phyloP scores from a whole-genome alignment of 2,113 vertebrate species.

The human region DNA sequence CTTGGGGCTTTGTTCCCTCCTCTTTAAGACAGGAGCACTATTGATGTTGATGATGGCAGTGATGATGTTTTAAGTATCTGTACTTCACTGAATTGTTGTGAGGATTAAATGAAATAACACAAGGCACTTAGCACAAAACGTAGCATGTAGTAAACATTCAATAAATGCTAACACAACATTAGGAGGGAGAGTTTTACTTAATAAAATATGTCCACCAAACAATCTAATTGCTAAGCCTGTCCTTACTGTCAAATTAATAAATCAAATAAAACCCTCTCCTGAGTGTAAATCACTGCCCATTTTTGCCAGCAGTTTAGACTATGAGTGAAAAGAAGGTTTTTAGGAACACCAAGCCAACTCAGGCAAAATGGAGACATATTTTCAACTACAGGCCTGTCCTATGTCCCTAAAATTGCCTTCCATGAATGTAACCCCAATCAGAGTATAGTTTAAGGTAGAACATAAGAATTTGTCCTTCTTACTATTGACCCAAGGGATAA shows the following conservation, averaged over 20 bases:
- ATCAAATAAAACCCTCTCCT: neutral
- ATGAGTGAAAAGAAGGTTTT: neutral
- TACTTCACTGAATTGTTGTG: neutral
- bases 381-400: neutral
- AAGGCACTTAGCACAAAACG: neutral
- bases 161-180: neutral
- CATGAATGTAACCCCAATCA: neutral
- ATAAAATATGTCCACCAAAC: slow-evolving; percentile 16
- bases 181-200: neutral
- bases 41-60: neutral
- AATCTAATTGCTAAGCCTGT: neutral
- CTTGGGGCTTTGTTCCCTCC: neutral
- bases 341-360: neutral
- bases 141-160: neutral
- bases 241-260: slow-evolving; percentile 15
- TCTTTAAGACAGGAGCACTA: neutral
- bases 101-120: neutral
- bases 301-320: neutral
- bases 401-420: neutral
- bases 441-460: neutral
- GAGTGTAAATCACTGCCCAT: neutral
- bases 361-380: slow-evolving; percentile 27
- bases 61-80: neutral
- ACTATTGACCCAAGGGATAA: neutral
- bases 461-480: neutral